Conservation (phyloP, 2,888 invertebrate genomes). For the Caenorhabditis zanzibari region DNA sequence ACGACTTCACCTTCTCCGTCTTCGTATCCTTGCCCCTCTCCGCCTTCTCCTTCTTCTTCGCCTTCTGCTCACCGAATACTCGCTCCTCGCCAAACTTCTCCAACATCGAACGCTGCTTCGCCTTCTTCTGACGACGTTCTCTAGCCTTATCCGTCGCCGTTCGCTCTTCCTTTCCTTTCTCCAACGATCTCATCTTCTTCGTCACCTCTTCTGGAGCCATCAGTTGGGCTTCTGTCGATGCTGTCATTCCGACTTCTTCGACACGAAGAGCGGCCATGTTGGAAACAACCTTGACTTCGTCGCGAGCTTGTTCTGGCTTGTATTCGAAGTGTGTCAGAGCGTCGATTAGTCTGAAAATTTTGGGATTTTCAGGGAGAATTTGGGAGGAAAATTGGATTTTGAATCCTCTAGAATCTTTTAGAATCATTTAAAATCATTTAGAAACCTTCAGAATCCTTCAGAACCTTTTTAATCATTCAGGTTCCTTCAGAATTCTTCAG, state of each 20-base stretch:
- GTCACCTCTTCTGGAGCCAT: slow-evolving; percentile 80
- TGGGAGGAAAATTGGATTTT: not conserved
- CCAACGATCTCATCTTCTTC: slow-evolving; percentile 75
- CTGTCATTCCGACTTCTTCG: slow-evolving; percentile 96
- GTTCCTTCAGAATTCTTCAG: not conserved
- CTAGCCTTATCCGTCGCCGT: slow-evolving; percentile 92
- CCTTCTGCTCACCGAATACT: slow-evolving; percentile 65
- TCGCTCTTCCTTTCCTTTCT: slow-evolving; percentile 88
- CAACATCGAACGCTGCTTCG: slow-evolving; percentile 87
- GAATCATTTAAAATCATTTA: too few relatives aligned
- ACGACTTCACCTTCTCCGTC: slow-evolving; percentile 59
- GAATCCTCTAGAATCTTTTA: too few relatives aligned
- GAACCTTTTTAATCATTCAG: not conserved
- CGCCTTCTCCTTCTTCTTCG: slow-evolving; percentile 56
- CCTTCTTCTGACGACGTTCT: slow-evolving; percentile 92
- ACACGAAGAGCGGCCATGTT: slow-evolving; percentile 93
- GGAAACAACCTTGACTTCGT: slow-evolving; percentile 93
- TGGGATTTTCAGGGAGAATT: not conserved
- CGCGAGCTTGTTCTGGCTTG: slow-evolving; percentile 87
- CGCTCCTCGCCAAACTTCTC: slow-evolving; percentile 69
- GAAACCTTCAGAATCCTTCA: too few relatives aligned
- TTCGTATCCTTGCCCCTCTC: slow-evolving; percentile 50
- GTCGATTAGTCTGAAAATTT: slow-evolving; percentile 88
- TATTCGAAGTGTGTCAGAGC: slow-evolving; percentile 95
- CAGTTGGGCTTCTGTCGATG: slow-evolving; percentile 83